Conservation (phyloP, 92 coral and sea anemone species). For the Diadumene lineata region DNA sequence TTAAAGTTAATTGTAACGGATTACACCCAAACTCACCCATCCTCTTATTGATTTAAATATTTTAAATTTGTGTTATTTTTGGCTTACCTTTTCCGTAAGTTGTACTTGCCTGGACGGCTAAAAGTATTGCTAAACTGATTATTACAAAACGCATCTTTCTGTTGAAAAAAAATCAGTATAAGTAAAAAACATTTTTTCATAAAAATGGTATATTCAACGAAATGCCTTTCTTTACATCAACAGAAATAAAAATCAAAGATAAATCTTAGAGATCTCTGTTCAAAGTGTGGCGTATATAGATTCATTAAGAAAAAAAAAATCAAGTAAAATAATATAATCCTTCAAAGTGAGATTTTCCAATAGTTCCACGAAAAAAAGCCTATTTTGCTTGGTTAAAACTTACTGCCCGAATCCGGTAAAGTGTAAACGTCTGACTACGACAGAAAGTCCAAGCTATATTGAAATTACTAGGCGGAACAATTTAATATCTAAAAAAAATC, state of each 20-base stretch:
- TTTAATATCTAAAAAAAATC: not conserved
- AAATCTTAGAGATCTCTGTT: too few relatives aligned
- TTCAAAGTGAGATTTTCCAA: too few relatives aligned
- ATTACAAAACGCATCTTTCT: conserved; percentile 25
- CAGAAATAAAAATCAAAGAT: too few relatives aligned
- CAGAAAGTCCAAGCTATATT: not conserved
- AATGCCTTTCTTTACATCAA: too few relatives aligned
- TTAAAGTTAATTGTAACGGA: not conserved
- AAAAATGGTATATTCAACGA: too few relatives aligned
- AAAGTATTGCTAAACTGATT: conserved; percentile 14
- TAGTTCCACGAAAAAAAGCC: too few relatives aligned
- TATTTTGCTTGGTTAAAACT: too few relatives aligned
- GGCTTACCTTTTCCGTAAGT: conserved; percentile 28
- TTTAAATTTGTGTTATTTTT: conserved; percentile 2
- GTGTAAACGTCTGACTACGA: not conserved
- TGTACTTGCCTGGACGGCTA: conserved; percentile 23
- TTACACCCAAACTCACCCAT: not conserved
- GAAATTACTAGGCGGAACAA: not conserved
- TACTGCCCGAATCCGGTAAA: too few relatives aligned
- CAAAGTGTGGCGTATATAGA: too few relatives aligned
- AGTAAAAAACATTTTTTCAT: not conserved
- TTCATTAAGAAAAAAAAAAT: too few relatives aligned
- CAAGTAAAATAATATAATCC: too few relatives aligned
- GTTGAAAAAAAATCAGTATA: not conserved
- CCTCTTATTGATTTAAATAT: too few relatives aligned